Conservation (phyloP, 1,140 invertebrate species). For the Drosophila auraria region DNA sequence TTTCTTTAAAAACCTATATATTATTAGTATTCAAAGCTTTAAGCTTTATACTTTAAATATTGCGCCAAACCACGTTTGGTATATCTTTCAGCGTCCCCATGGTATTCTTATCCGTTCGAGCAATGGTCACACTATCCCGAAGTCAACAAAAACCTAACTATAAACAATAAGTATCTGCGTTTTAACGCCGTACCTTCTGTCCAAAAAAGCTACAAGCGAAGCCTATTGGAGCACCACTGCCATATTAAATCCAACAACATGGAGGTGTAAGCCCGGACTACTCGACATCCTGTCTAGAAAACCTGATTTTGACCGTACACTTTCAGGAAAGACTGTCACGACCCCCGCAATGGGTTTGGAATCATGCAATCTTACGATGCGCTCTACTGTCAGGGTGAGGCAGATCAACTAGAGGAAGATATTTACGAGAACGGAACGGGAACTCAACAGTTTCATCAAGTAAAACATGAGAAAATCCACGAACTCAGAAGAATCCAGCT, state of each 20-base stretch:
- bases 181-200: neutral
- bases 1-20: no score
- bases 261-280: slow-evolving; percentile 2
- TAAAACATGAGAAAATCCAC: no score
- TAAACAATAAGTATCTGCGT: slow-evolving; percentile 1
- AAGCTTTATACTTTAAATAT: no score
- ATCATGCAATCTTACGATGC: neutral
- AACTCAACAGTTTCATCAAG: neutral
- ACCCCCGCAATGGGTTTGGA: slow-evolving; percentile 1
- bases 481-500: neutral
- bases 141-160: neutral
- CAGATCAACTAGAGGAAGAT: neutral
- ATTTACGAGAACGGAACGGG: neutral
- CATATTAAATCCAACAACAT: neutral
- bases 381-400: slow-evolving; percentile 1
- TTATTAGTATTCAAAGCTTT: no score
- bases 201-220: neutral
- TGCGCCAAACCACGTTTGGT: neutral
- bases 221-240: neutral
- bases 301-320: neutral
- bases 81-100: neutral
- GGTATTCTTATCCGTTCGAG: neutral
- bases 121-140: neutral
- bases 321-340: slow-evolving; percentile 4
- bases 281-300: neutral